These are phyloP conservation scores for Macrobrachium rosenbergii DNA, from an alignment of 1,140 invertebrate species.

Conservation along the genomic window DNA sequence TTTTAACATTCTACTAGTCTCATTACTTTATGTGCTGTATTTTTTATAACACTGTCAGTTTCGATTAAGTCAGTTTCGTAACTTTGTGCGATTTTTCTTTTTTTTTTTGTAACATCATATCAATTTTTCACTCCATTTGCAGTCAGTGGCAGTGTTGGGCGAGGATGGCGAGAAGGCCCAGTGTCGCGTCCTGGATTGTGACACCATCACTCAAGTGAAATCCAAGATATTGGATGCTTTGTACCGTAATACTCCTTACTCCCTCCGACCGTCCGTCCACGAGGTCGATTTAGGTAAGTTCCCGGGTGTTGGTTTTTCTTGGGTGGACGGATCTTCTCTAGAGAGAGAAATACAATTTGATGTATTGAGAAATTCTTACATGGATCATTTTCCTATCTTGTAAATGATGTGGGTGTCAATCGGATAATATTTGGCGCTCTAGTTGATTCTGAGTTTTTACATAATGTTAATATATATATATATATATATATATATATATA, in stretches of 20 bases:
- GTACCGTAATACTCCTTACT: conserved; percentile 97
- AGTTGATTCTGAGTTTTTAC: too few relatives aligned
- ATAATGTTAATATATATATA: too few relatives aligned
- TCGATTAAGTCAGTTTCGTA: too few relatives aligned
- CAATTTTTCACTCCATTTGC: background rate
- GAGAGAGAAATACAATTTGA: background rate
- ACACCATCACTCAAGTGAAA: conserved; percentile 98
- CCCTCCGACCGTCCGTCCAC: conserved; percentile 88
- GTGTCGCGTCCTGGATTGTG: conserved; percentile 97
- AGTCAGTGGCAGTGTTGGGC: conserved; percentile 62
- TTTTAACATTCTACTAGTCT: too few relatives aligned
- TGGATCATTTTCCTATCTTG: too few relatives aligned
- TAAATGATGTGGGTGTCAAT: too few relatives aligned
- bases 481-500: too few relatives aligned
- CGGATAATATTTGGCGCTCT: too few relatives aligned
- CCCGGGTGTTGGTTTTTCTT: background rate
- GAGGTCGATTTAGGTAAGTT: conserved; percentile 87
- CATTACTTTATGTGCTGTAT: too few relatives aligned
- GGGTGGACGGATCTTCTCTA: background rate
- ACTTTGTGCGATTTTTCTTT: background rate
- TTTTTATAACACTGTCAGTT: too few relatives aligned
- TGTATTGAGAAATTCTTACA: too few relatives aligned
- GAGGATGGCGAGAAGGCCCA: conserved; percentile 84
- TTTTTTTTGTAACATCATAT: background rate
- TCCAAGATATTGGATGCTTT: conserved; percentile 97